These are phyloP conservation scores for Microctenopoma steveboyesi DNA, from an alignment of 2,797 vertebrate species.

Conservation along the genomic window DNA sequence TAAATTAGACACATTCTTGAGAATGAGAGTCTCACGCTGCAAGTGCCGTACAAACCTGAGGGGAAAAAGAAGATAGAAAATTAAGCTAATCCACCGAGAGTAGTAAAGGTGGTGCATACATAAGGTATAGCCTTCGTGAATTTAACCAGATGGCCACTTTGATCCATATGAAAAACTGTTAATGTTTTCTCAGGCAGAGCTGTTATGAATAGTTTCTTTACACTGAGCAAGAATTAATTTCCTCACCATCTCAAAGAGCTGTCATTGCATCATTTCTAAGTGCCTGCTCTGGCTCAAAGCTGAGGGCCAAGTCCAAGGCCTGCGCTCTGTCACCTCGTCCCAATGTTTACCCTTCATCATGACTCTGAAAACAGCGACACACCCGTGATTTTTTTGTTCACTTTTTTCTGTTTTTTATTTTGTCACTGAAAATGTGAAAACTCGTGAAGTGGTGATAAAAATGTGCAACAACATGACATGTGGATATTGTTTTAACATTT, in stretches of 20 bases:
- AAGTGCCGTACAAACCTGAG: slow-evolving; percentile 72
- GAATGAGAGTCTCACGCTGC: slow-evolving; percentile 67
- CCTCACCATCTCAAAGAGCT: slow-evolving; percentile 60
- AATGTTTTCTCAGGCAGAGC: slow-evolving; percentile 64
- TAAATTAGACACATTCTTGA: slow-evolving; percentile 85
- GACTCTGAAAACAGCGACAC: slow-evolving; percentile 65
- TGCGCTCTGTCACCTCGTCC: slow-evolving; percentile 72
- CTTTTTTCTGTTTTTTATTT: slow-evolving; percentile 9
- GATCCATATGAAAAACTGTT: slow-evolving; percentile 63
- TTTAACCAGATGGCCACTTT: slow-evolving; percentile 76
- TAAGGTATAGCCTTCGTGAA: slow-evolving; percentile 58
- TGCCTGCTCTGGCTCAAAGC: slow-evolving; percentile 69
- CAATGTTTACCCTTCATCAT: slow-evolving; percentile 74
- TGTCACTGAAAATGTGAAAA: slow-evolving; percentile 40
- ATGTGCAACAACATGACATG: slow-evolving; percentile 61
- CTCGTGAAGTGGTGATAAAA: slow-evolving; percentile 63
- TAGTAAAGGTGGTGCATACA: slow-evolving; percentile 54
- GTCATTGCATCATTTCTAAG: slow-evolving; percentile 65
- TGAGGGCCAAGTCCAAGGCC: slow-evolving; percentile 67
- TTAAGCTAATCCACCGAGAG: slow-evolving; percentile 67
- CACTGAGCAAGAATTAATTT: slow-evolving; percentile 65
- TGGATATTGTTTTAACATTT: slow-evolving; percentile 63
- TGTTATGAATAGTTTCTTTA: slow-evolving; percentile 73
- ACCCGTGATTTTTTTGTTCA: slow-evolving; percentile 15
- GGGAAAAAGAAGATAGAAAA: slow-evolving; percentile 60